Base-by-base conservation (phyloP, 2,888 invertebrate species). In the Linyphia triangularis region DNA sequence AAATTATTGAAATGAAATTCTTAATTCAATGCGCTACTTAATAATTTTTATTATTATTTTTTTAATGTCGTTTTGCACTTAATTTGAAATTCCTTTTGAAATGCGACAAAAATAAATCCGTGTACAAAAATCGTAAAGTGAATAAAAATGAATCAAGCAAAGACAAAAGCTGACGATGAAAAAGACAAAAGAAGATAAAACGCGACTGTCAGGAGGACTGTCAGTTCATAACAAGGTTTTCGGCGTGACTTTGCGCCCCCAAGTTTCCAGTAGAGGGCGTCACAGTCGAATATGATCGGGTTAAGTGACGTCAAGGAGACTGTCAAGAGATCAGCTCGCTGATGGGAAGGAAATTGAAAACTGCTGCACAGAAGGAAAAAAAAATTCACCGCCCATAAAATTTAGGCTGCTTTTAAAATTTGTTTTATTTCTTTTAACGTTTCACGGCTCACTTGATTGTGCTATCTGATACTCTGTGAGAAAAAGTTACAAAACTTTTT, bases 221-320 rank as follows among this genome's bases (percentile, higher is more conserved):
- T 82, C 82, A 82, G 26, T 37, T 61, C 63, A 43, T 82, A 82
- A 82, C 72, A 82, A 82, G 82, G 81, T 81, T 79, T 81, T 33
- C 69, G 26, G 13, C 63, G 63, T 70, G 43, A 37, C 72, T 26
- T 28, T 37, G 13, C 28, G n/a, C 67, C 40, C 9, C 40, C n/a
- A 67, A 79, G 67, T 43, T 69, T 37, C 72, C 82, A 43, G 43
- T 16, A 43, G 63, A 57, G 72, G 61, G 82, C 72, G 72, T 72
- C 51, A 43, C 63, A 37, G 43, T 63, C 70, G 82, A 51, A 51
- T 81, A 59, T 82, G 72, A 70, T 72, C 72, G 82, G 70, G 82
- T 82, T 82, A 82, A 82, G 82, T 82, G 82, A 82, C 82, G 82
- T 82, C 82, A 82, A 51, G n/a, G 24, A 9, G 59, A 43, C 82